These are phyloP conservation scores for Zaprionus camerounensis DNA, from an alignment of 1,140 invertebrate genomes.

Conservation along the genomic window DNA sequence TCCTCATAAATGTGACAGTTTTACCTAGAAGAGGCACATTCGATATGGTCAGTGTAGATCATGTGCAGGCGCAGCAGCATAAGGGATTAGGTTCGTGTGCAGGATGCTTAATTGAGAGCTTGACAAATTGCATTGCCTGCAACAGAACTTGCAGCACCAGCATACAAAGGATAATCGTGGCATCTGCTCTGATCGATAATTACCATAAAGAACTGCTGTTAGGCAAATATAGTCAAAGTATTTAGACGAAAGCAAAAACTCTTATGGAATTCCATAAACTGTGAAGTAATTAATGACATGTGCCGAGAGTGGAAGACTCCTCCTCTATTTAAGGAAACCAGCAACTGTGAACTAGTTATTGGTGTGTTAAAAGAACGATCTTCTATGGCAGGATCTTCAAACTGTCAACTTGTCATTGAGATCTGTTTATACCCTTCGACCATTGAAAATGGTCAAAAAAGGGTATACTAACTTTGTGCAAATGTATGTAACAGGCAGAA, in stretches of 20 bases:
- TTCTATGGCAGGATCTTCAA: not conserved
- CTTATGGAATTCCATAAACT: conserved; percentile 6
- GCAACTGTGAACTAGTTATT: conserved; percentile 1
- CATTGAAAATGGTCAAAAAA: too few species aligned
- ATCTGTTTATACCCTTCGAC: too few species aligned
- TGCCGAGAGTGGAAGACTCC: not conserved
- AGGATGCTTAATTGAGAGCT: conserved; percentile 14
- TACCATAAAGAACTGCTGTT: not conserved
- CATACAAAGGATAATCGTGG: not conserved
- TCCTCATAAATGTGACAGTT: conserved; percentile 47
- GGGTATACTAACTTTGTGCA: too few species aligned
- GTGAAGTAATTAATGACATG: not conserved
- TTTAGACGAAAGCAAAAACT: not conserved
- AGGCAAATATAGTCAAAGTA: not conserved
- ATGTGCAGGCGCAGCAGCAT: conserved; percentile 30
- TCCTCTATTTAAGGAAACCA: not conserved
- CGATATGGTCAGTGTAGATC: conserved; percentile 22
- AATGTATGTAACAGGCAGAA: too few species aligned
- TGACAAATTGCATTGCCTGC: not conserved
- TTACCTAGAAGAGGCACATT: conserved; percentile 22
- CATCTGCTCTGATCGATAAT: not conserved
- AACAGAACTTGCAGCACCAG: not conserved
- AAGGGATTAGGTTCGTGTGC: conserved; percentile 32
- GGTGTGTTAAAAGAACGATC: not conserved
- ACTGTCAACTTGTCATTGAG: not conserved